These are phyloP conservation scores for Stomatorhinus ivindoensis DNA, from an alignment of 2,113 vertebrate species.

Conservation along the genomic window DNA sequence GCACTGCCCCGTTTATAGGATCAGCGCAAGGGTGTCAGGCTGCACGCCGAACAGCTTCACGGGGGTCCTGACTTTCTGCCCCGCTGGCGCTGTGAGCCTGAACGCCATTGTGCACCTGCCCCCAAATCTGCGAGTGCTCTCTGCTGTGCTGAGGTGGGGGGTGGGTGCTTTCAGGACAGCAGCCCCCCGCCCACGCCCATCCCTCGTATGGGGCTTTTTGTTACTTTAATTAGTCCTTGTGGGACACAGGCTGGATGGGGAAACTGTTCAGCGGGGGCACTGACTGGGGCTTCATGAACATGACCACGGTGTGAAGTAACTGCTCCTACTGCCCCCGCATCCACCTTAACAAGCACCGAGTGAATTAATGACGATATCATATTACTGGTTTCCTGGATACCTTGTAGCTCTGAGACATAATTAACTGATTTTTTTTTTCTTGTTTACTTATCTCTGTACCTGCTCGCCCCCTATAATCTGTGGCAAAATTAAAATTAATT, in stretches of 20 bases:
- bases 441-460: not conserved
- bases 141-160: not conserved
- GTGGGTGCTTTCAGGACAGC: conserved; percentile 20
- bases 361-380: not conserved
- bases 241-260: not conserved
- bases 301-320: not conserved
- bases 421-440: not conserved
- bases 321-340: not conserved
- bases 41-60: conserved; percentile 38
- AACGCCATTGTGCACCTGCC: conserved; percentile 36
- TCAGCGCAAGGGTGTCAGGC: conserved; percentile 37
- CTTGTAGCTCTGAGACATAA: not conserved
- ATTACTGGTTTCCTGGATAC: not conserved
- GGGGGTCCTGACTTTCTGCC: conserved; percentile 39
- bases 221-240: not conserved
- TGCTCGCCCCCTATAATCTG: not conserved
- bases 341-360: not conserved
- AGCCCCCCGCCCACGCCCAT: not conserved
- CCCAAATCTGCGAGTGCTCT: conserved; percentile 42
- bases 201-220: conserved; percentile 18
- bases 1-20: conserved; percentile 38
- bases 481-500: not conserved
- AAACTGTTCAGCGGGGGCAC: conserved; percentile 2
- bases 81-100: conserved; percentile 29
- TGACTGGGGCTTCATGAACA: not conserved